phyloP scores from a whole-genome alignment of 2,797 vertebrate genomes.

The Chelon labrosus region DNA sequence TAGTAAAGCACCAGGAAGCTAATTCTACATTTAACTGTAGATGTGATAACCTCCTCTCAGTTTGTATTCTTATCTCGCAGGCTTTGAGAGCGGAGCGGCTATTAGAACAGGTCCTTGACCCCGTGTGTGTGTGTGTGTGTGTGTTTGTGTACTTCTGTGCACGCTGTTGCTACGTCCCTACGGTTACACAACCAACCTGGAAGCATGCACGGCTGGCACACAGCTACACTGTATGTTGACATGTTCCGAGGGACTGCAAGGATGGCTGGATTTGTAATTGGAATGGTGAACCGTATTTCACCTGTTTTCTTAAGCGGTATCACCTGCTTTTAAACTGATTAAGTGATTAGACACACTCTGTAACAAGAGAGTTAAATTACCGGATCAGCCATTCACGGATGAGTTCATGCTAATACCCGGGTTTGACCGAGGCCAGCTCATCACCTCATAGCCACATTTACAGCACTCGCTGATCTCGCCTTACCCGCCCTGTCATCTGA shows the following conservation, averaged over 20 bases:
- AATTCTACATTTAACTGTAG: slow-evolving; percentile 4
- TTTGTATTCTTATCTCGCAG: slow-evolving; percentile 16
- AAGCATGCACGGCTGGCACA: not conserved
- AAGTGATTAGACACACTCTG: slow-evolving; percentile 16
- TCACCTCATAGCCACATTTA: not conserved
- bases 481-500: slow-evolving; percentile 38
- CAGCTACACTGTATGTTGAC: not conserved
- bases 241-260: not conserved
- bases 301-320: too few relatives aligned
- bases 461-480: slow-evolving; percentile 25
- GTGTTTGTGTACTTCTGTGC: slow-evolving; percentile 3
- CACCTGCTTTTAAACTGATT: too few relatives aligned
- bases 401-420: slow-evolving; percentile 17
- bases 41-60: not conserved
- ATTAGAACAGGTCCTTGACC: slow-evolving; percentile 48
- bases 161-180: slow-evolving; percentile 12
- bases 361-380: slow-evolving; percentile 23
- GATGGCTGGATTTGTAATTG: not conserved
- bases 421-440: slow-evolving; percentile 29
- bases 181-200: slow-evolving; percentile 57
- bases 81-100: slow-evolving; percentile 12
- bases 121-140: slow-evolving; percentile 6
- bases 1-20: slow-evolving; percentile 18
- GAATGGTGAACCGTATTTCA: slow-evolving; percentile 1
- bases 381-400: slow-evolving; percentile 19